Evolutionary conservation across 2,888 invertebrate species (phyloP).

Genomic region (Calameuta filiformis): DNA sequence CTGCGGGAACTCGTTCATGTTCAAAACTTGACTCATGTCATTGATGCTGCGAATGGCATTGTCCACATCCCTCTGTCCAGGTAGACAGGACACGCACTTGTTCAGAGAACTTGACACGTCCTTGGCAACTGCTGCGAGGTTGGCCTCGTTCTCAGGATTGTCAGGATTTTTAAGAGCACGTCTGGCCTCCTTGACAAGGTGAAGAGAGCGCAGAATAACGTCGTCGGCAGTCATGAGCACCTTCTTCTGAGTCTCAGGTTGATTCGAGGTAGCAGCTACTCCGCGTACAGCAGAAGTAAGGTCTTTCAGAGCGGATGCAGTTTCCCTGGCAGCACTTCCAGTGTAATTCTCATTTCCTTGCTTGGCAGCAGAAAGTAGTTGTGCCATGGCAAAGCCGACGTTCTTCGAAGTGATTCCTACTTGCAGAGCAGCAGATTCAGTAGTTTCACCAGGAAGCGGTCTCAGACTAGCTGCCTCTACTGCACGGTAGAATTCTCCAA

Average conservation of each 20-base stretch:
- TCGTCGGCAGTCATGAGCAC: slow-evolving; percentile 80
- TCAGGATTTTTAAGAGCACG: slow-evolving; percentile 77
- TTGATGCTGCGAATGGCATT: slow-evolving; percentile 85
- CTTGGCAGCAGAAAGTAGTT: slow-evolving; percentile 86
- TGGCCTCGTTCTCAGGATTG: slow-evolving; percentile 68
- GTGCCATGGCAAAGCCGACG: slow-evolving; percentile 86
- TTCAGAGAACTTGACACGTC: slow-evolving; percentile 74
- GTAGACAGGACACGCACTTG: slow-evolving; percentile 84
- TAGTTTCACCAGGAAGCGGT: slow-evolving; percentile 87
- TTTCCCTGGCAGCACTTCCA: slow-evolving; percentile 83
- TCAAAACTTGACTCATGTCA: slow-evolving; percentile 79
- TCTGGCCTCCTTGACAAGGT: slow-evolving; percentile 85
- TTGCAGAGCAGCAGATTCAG: slow-evolving; percentile 71
- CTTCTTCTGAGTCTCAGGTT: slow-evolving; percentile 68
- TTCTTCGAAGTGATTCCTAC: slow-evolving; percentile 76
- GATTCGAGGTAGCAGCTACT: slow-evolving; percentile 77
- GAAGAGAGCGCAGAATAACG: slow-evolving; percentile 81
- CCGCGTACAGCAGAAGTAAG: slow-evolving; percentile 82
- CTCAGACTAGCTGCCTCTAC: slow-evolving; percentile 78
- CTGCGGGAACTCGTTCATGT: slow-evolving; percentile 80
- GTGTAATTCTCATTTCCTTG: slow-evolving; percentile 85
- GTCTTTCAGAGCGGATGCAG: slow-evolving; percentile 80
- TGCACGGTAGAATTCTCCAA: slow-evolving; percentile 83
- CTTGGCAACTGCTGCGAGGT: slow-evolving; percentile 80
- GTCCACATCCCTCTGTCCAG: slow-evolving; percentile 95